phyloP scores from a whole-genome alignment of 2,797 vertebrate genomes.

The Anisognathus igniventris region DNA sequence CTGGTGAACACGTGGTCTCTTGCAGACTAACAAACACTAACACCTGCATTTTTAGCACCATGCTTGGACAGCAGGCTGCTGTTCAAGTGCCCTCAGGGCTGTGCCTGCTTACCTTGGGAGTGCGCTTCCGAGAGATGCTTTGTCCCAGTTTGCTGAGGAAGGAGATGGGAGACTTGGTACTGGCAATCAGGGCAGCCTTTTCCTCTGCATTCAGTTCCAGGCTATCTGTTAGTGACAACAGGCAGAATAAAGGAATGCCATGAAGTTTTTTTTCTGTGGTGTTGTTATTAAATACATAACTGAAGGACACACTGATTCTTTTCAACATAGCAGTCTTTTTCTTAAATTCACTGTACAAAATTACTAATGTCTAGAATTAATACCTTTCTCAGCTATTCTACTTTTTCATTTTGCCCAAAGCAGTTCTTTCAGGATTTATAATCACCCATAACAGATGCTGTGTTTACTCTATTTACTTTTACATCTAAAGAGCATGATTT shows the following conservation, averaged over 20 bases:
- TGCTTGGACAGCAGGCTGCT: background rate
- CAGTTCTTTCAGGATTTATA: background rate
- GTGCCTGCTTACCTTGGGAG: constrained; percentile 83
- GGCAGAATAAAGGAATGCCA: background rate
- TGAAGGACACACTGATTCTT: background rate
- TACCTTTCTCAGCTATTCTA: background rate
- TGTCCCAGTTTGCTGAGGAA: constrained; percentile 97
- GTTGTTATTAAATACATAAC: background rate
- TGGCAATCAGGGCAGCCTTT: constrained; percentile 87
- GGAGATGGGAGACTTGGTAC: constrained; percentile 95
- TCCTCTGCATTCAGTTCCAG: constrained; percentile 90
- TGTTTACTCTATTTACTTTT: background rate
- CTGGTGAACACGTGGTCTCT: background rate
- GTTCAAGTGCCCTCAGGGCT: fast-evolving
- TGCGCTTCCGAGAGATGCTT: constrained; percentile 93
- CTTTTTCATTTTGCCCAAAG: background rate
- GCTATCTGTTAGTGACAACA: constrained; percentile 75
- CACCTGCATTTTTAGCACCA: background rate
- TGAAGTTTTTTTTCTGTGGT: background rate
- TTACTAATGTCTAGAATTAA: background rate
- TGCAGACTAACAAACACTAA: background rate
- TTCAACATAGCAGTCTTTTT: fast-evolving
- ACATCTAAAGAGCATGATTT: background rate
- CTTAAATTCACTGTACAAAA: background rate
- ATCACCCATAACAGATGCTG: background rate